Conservation (phyloP, 2,888 invertebrate genomes). For the Lepidocyrtoides sp. region DNA sequence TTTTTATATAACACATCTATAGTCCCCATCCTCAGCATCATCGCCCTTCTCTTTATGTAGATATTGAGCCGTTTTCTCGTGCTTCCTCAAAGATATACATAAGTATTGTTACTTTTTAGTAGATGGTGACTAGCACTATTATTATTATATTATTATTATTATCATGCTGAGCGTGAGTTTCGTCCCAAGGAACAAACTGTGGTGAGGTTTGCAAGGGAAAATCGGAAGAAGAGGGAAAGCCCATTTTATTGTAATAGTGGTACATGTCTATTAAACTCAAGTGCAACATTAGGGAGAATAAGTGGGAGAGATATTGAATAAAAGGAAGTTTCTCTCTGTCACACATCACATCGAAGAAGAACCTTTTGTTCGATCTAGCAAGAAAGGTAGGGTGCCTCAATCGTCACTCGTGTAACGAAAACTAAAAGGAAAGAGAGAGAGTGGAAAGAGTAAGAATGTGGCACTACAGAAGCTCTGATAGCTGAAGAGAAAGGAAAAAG, state of each 20-base stretch:
- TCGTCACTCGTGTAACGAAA: conserved; percentile 19
- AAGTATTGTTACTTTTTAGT: conserved; percentile 42
- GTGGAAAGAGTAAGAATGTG: conserved; percentile 47
- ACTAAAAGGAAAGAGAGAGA: conserved; percentile 26
- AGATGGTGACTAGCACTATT: conserved; percentile 32
- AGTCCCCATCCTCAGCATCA: conserved; percentile 7
- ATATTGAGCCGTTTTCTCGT: not conserved
- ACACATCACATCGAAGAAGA: conserved; percentile 74
- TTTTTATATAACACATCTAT: conserved; percentile 18
- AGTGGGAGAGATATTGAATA: conserved; percentile 76
- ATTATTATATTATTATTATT: conserved; percentile 72
- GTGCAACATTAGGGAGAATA: conserved; percentile 76
- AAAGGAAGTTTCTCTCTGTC: conserved; percentile 75
- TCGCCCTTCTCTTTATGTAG: conserved; percentile 50
- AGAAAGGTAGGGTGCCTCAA: conserved; percentile 68
- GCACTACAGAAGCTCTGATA: conserved; percentile 19
- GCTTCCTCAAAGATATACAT: not conserved
- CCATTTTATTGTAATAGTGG: conserved; percentile 70
- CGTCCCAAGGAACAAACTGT: conserved; percentile 19
- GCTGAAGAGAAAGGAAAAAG: conserved; percentile 37
- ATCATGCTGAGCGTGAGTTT: conserved; percentile 72
- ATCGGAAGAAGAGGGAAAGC: conserved; percentile 41
- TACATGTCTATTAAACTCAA: conserved; percentile 78
- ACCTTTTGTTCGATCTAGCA: conserved; percentile 72
- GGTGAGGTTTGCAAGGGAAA: conserved; percentile 7